A percentile compares a stretch with the other conserved stretches of the same genome.
These are phyloP conservation scores for Loripinus fragilis DNA, from an alignment of 2,888 invertebrate genomes.

Conservation along the genomic window DNA sequence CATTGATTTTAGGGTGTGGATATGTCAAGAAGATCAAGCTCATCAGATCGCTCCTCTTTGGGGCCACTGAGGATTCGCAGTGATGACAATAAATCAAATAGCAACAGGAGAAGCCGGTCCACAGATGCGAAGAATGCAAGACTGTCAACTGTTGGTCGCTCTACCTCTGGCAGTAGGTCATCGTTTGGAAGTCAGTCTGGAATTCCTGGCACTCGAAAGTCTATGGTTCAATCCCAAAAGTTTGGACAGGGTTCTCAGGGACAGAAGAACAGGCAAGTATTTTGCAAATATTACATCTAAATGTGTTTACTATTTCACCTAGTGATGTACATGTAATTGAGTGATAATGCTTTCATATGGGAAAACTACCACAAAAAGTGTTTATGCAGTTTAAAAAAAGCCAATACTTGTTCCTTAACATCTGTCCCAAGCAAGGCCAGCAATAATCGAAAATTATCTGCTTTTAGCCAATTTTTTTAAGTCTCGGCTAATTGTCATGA, in stretches of 20 bases:
- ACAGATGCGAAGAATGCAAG: not conserved
- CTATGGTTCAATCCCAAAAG: slow-evolving; percentile 17
- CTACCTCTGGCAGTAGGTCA: slow-evolving; percentile 37
- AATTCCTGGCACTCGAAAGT: slow-evolving; percentile 26
- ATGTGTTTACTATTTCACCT: too few relatives aligned
- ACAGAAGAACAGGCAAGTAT: slow-evolving; percentile 36
- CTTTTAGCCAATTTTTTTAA: too few relatives aligned
- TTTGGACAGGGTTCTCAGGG: slow-evolving; percentile 33
- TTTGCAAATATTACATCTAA: too few relatives aligned
- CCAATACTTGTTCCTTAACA: too few relatives aligned
- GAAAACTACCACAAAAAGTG: too few relatives aligned
- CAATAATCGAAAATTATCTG: too few relatives aligned
- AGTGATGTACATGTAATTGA: too few relatives aligned
- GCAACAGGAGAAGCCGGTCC: slow-evolving; percentile 11
- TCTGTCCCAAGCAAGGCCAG: too few relatives aligned
- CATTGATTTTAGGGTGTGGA: not conserved
- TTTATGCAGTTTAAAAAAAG: too few relatives aligned
- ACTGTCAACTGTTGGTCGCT: slow-evolving; percentile 1
- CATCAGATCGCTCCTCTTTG: slow-evolving; percentile 47
- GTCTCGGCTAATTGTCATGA: too few relatives aligned
- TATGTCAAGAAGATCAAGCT: slow-evolving; percentile 42
- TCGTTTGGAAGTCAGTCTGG: slow-evolving; percentile 49
- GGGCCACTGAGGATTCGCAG: slow-evolving; percentile 64
- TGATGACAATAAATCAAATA: slow-evolving; percentile 48
- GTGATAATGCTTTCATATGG: too few relatives aligned